Base-by-base conservation (phyloP, 2,888 invertebrate species). In the Portevinia maculata region DNA sequence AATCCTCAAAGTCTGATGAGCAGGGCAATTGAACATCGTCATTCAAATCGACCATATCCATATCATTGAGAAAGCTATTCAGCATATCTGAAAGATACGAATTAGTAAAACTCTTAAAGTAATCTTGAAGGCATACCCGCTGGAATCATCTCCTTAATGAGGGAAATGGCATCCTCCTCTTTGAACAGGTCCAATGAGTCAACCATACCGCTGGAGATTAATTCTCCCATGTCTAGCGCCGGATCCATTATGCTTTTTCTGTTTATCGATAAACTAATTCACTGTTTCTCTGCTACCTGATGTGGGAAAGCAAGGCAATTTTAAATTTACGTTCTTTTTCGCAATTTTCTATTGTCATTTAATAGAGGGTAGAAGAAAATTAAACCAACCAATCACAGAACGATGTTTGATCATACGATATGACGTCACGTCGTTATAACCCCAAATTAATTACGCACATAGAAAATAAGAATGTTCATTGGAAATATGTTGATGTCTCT, bases 341-440 rank as follows among this genome's bases (percentile, higher is more conserved):
- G 48, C 64, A 64, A 41, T 57, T 65, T 76, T 34, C 60, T 59
- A 67, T 59, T 67, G 76, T 76, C 69, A 69, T 21, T 70, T 50
- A 78, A 50, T 64, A 62, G 60, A 60, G 53, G 79, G 65, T 60
- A 76, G 64, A 75, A 71, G 59, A 83, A 76, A 83, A 71, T 67
- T 39, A 65, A 79, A 84, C 84, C 85, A 85, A 86, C 90, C 90
- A 90, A 90, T 90, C 89, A 89, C 86, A 88, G 83, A 67, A 65
- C 86, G 85, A 85, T 86, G 86, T 86, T 85, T 81, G 87, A 90
- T 90, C 90, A 89, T 89, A 89, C 90, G 90, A 90, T 90, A 86
- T 90, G 89, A 88, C 89, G 88, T 87, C 87, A 87, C 86, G 70
- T 57, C 24, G 65, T 55, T 83, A 73, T 83, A 83, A 78, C 83